Base-by-base conservation (phyloP, 2,888 invertebrate genomes). In the Strigamia crassipes region DNA sequence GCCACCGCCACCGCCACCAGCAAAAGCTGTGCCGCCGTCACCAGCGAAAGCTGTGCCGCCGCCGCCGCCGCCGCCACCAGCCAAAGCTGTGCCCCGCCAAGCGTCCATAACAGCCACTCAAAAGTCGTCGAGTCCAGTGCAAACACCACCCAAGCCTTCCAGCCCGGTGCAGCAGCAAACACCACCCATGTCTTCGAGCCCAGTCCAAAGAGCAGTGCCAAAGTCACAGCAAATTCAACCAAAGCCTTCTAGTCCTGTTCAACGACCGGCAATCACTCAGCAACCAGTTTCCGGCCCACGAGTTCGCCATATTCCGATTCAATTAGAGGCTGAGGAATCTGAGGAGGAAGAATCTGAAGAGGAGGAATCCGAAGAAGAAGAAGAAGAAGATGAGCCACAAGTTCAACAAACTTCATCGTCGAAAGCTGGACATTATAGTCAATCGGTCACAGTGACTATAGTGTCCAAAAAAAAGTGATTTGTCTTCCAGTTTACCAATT, bases 321-420 rank as follows among this genome's bases (percentile, higher is more conserved):
- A 23, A 23, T 21, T 61, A 61, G 61, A 79, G 41, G 79, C 23
- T 42, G 46, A 79, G 9, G 79, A 79, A 41, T 27, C 41, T 13
- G 46, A 38, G 41, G 79, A 79, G 18, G 79, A 79, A n/a, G 79
- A 79, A 23, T n/a, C 27, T 13, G 46, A 41, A 12, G 79, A 79
- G 41, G 79, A 79, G 42, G 79, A 79, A 41, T 27, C 41, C 3
- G 41, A 31, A n/a, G 79, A 79, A 18, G 79, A 79, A 79, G 79
- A 79, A 23, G 27, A 18, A 13, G 23, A 38, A 18, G 46, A 79
- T 9, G 79, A 79, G 21, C 41, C n/a, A 21, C 78, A 18, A 61
- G n/a, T 12, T 23, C 61, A 18, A 10, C 61, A 61, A 61, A 15
- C n/a, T 10, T 61, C 61, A 23, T 23, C 18, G 18, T 61, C 61